Base-by-base conservation (phyloP, 2,113 vertebrate species). In the Peromyscus californicus region DNA sequence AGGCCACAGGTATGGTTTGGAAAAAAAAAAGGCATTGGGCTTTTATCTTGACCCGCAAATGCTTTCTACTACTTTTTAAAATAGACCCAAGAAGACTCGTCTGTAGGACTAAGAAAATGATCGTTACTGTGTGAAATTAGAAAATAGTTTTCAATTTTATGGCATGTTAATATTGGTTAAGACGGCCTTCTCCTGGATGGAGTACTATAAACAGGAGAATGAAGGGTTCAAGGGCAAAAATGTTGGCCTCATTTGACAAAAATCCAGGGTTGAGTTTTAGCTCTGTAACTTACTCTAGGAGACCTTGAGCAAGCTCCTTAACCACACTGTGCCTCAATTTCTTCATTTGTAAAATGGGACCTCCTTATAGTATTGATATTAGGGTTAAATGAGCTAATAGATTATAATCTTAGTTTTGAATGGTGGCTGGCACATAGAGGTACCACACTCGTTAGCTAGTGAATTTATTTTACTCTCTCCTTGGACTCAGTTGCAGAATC, bases 1-100 rank as follows among this genome's bases (percentile, higher is more conserved):
- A 91, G 90, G 74, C 61, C 83, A 97, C 83, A 97, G 93, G 93
- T 89, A 97, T 54, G 91, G 39, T 93, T 48, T 85, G 70, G n/a
- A n/a, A 96, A 96, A 70, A 7, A 15, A 63, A 17, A 59, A 59
- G 74, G 70, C 19, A 91, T 63, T 65, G 24, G 31, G 24, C 51
- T 89, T 96, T 93, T 93, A 78, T 94, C 70, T 82, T 91, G 86
- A 94, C 82, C 39, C 42, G 16, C 67, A 69, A 97, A 84, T 91
- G 29, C 39, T 96, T 87, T n/a, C 36, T 63, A 42, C 59, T 87
- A 67, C 39, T 74, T 82, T 94, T 97, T 75, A 96, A 84, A 95
- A 83, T 83, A 59, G 59, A 42, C 21, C 29, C 70, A 92, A 67
- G 48, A 83, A 48, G 29, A 84, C 48, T n/a, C 63, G 48, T 89